Evolutionary conservation across 2,888 invertebrate genomes (phyloP).

Genomic region (Ypsolopha sequella): DNA sequence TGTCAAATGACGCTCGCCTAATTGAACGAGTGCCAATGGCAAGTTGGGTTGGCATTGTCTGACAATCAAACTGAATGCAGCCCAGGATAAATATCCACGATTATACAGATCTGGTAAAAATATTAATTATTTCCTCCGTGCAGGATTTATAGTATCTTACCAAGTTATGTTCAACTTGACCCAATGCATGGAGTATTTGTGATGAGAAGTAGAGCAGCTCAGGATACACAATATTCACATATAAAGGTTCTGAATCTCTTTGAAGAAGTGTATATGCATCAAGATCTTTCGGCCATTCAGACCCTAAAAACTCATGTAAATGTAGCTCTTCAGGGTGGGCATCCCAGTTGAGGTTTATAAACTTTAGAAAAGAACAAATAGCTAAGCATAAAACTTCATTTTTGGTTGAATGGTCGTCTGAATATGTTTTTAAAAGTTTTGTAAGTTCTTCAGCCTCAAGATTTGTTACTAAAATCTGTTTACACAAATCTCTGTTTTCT

Average conservation of each 20-base stretch:
- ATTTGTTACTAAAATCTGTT: conserved; percentile 33
- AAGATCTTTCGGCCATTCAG: conserved; percentile 47
- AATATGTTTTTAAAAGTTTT: conserved; percentile 25
- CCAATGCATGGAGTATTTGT: conserved; percentile 44
- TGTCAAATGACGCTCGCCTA: no score
- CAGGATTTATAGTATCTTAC: conserved; percentile 24
- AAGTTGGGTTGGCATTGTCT: no score
- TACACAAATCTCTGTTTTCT: conserved; percentile 28
- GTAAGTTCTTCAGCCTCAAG: conserved; percentile 28
- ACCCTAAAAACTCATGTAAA: conserved; percentile 44
- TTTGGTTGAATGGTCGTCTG: conserved; percentile 19
- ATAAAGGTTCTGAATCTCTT: conserved; percentile 76
- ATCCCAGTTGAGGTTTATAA: conserved; percentile 87
- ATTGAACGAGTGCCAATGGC: no score
- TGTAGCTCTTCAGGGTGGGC: conserved; percentile 72
- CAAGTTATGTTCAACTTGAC: conserved; percentile 36
- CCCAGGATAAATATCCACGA: no score
- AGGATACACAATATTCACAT: conserved; percentile 72
- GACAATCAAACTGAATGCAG: no score
- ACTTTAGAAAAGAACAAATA: conserved; percentile 76
- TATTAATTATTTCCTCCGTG: no score
- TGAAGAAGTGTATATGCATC: conserved; percentile 53
- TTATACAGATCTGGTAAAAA: no score
- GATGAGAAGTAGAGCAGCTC: conserved; percentile 54
- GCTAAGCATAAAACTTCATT: conserved; percentile 68